Evolutionary conservation across 2,888 invertebrate genomes (phyloP).

Genomic region (Axea sp.): DNA sequence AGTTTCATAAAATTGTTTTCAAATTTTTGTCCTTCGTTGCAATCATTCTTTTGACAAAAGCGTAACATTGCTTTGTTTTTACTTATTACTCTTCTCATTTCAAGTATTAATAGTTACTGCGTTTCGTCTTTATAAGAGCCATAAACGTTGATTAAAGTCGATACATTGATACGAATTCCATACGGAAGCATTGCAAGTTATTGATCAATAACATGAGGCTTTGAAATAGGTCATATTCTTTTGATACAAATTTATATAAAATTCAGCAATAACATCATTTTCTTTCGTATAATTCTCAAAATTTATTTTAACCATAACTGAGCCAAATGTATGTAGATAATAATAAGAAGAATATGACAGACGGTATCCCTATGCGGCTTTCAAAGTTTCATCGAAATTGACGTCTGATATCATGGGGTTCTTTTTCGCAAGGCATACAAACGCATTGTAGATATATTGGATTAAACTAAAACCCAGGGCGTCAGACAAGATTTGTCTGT

Average conservation of each 20-base stretch:
- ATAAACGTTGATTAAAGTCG: conserved; percentile 32
- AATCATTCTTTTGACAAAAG: background rate
- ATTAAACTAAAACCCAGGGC: conserved; percentile 24
- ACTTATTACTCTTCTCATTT: conserved; percentile 1
- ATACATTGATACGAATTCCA: conserved; percentile 23
- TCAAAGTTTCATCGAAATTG: conserved; percentile 53
- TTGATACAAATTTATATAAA: conserved; percentile 43
- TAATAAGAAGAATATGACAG: conserved; percentile 34
- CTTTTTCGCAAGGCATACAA: conserved; percentile 40
- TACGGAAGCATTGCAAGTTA: conserved; percentile 17
- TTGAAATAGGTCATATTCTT: conserved; percentile 4
- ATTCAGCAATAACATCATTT: conserved; percentile 45
- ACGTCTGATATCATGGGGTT: conserved; percentile 43
- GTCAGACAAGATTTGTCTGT: conserved; percentile 15
- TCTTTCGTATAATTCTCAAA: conserved; percentile 23
- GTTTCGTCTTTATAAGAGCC: conserved; percentile 1
- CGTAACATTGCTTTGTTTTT: conserved; percentile 8
- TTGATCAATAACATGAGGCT: conserved; percentile 27
- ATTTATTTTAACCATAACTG: conserved; percentile 35
- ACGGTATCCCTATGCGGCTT: conserved; percentile 39
- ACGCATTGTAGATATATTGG: conserved; percentile 36
- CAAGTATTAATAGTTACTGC: conserved; percentile 4
- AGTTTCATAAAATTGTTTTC: conserved; percentile 18
- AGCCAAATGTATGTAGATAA: conserved; percentile 38
- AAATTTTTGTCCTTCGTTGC: conserved; percentile 5